phyloP scores from a whole-genome alignment of 2,888 invertebrate genomes.

The Eupithecia centaureata region DNA sequence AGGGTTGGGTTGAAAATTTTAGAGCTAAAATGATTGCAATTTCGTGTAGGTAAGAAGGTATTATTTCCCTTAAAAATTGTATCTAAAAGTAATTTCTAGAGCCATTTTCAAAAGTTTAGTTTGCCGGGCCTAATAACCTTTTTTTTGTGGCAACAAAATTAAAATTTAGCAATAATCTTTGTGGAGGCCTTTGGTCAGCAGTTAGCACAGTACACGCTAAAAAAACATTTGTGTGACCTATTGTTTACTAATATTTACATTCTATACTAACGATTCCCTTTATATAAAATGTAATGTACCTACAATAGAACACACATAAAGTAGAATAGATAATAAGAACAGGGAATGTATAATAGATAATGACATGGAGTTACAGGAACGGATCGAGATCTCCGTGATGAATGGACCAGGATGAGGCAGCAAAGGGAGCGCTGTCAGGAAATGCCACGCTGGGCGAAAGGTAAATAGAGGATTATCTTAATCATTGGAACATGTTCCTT shows the following conservation, averaged over 20 bases:
- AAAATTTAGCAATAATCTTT: no score
- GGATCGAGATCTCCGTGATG: conserved; percentile 42
- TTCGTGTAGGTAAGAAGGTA: no score
- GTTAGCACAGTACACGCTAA: no score
- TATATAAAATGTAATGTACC: conserved; percentile 4
- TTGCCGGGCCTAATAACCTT: no score
- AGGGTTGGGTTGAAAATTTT: not conserved
- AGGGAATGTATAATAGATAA: conserved; percentile 21
- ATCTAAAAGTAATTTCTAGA: not conserved
- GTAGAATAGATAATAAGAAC: not conserved
- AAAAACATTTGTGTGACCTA: no score
- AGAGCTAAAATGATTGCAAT: not conserved
- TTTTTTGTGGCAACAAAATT: not conserved
- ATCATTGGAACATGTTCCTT: not conserved
- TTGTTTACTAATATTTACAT: no score
- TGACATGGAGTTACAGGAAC: conserved; percentile 37
- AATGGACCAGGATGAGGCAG: conserved; percentile 41
- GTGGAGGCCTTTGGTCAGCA: no score
- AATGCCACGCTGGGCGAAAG: conserved; percentile 27
- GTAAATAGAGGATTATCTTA: not conserved
- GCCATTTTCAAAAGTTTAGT: not conserved
- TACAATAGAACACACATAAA: conserved; percentile 10
- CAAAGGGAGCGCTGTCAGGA: conserved; percentile 45
- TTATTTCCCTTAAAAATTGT: not conserved
- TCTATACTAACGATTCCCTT: no score